These are phyloP conservation scores for Zygogramma bicolorata DNA, from an alignment of 2,888 invertebrate genomes.

Conservation along the genomic window DNA sequence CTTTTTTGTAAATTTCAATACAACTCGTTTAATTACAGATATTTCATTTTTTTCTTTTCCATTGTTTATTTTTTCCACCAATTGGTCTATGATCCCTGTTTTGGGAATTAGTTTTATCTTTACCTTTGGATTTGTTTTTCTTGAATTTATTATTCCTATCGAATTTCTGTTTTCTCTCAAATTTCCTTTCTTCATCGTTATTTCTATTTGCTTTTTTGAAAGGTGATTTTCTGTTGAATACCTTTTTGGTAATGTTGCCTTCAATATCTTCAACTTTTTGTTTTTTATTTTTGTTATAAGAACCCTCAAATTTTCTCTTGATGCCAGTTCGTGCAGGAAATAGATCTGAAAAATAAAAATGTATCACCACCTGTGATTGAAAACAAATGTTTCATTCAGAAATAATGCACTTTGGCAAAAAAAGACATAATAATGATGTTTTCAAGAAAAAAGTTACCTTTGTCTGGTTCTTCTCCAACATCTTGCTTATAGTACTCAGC, in stretches of 20 bases:
- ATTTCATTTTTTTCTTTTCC: constrained; percentile 15
- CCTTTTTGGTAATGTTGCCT: neutral
- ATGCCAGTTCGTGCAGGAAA: constrained; percentile 49
- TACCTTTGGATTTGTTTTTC: constrained; percentile 54
- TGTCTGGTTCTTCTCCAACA: constrained; percentile 90
- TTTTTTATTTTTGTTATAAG: constrained; percentile 54
- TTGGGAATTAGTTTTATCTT: constrained; percentile 58
- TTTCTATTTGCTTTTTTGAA: constrained; percentile 18
- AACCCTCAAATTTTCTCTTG: constrained; percentile 39
- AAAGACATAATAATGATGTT: too few relatives aligned
- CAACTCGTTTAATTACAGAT: constrained; percentile 10
- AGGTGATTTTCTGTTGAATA: neutral
- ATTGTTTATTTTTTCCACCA: constrained; percentile 49
- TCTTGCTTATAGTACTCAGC: constrained; percentile 86
- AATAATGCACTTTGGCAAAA: too few relatives aligned
- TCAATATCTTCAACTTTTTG: constrained; percentile 45
- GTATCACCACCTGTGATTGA: constrained; percentile 3
- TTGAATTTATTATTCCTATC: constrained; percentile 24
- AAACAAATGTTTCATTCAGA: neutral
- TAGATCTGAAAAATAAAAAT: constrained; percentile 51
- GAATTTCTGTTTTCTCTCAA: constrained; percentile 26
- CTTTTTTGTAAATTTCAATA: too few relatives aligned
- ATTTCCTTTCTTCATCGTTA: constrained; percentile 18
- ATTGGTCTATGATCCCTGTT: constrained; percentile 59
- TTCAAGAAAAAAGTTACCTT: constrained; percentile 70